A percentile compares a stretch with the other conserved stretches of the same genome.
Evolutionary conservation across 2,888 invertebrate genomes (phyloP).

Genomic region (Drosophila aldrichi): DNA sequence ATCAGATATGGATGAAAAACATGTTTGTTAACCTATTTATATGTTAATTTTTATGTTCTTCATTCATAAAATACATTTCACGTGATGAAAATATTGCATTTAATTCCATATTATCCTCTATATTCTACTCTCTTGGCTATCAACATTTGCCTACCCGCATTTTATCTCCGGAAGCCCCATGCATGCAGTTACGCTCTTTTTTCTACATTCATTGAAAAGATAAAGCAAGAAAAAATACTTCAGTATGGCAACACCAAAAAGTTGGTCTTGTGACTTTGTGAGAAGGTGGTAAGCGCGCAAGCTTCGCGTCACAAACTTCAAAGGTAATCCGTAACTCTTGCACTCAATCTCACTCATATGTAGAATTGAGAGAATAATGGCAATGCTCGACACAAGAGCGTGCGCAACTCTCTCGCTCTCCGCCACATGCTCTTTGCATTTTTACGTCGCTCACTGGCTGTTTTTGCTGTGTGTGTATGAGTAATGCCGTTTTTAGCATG

Average conservation of each 20-base stretch:
- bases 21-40: slow-evolving; percentile 5
- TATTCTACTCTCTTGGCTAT: background rate
- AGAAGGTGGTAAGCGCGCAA: slow-evolving; percentile 68
- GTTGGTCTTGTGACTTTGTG: slow-evolving; percentile 73
- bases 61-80: background rate
- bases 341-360: slow-evolving; percentile 22
- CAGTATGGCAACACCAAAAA: slow-evolving; percentile 68
- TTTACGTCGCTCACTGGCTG: slow-evolving; percentile 32
- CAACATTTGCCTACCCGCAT: background rate
- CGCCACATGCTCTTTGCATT: slow-evolving; percentile 15
- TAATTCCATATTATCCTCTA: slow-evolving; percentile 4
- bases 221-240: slow-evolving; percentile 33
- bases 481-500: slow-evolving; percentile 77
- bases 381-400: slow-evolving; percentile 53
- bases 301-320: slow-evolving; percentile 68
- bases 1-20: slow-evolving; percentile 24
- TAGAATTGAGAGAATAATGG: slow-evolving; percentile 25
- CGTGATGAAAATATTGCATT: slow-evolving; percentile 16
- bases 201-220: slow-evolving; percentile 26
- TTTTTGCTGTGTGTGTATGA: slow-evolving; percentile 54
- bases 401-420: slow-evolving; percentile 46
- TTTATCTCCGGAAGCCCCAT: slow-evolving; percentile 34
- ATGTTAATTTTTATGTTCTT: background rate
- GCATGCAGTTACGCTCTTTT: slow-evolving; percentile 26
- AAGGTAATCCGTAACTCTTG: slow-evolving; percentile 59